Evolutionary conservation across 2,113 vertebrate species (phyloP).

Genomic region (Pheucticus melanocephalus): DNA sequence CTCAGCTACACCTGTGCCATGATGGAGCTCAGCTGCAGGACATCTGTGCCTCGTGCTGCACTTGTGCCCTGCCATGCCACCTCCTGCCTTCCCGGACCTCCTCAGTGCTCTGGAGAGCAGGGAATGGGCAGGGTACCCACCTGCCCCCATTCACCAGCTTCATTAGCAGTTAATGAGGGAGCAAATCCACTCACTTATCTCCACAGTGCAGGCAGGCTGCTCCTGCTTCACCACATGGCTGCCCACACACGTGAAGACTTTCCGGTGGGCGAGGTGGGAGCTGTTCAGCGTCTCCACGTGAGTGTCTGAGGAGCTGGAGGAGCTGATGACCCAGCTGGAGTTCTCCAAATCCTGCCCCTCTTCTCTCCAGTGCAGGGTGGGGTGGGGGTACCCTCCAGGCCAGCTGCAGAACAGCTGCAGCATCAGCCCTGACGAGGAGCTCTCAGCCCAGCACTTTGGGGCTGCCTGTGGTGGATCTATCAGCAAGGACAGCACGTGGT

Average conservation of each 20-base stretch:
- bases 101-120: background rate
- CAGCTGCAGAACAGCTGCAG: conserved; percentile 84
- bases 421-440: background rate
- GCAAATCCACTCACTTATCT: conserved; percentile 79
- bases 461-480: conserved; percentile 74
- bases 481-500: background rate
- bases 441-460: conserved; percentile 75
- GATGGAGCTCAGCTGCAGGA: background rate
- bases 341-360: conserved; percentile 48
- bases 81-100: background rate
- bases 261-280: conserved; percentile 68
- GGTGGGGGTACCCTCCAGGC: conserved; percentile 81
- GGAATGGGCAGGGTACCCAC: background rate
- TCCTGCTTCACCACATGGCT: conserved; percentile 47
- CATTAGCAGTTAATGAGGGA: background rate
- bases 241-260: conserved; percentile 78
- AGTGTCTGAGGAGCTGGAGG: background rate
- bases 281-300: conserved; percentile 73
- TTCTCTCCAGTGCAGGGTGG: conserved; percentile 79
- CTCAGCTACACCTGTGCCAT: rapidly evolving
- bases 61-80: background rate
- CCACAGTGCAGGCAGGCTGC: conserved; percentile 72
- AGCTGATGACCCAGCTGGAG: conserved; percentile 47
- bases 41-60: background rate
- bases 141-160: background rate